Base-by-base conservation (phyloP, 2,797 vertebrate species). In the Pangasius macronema region DNA sequence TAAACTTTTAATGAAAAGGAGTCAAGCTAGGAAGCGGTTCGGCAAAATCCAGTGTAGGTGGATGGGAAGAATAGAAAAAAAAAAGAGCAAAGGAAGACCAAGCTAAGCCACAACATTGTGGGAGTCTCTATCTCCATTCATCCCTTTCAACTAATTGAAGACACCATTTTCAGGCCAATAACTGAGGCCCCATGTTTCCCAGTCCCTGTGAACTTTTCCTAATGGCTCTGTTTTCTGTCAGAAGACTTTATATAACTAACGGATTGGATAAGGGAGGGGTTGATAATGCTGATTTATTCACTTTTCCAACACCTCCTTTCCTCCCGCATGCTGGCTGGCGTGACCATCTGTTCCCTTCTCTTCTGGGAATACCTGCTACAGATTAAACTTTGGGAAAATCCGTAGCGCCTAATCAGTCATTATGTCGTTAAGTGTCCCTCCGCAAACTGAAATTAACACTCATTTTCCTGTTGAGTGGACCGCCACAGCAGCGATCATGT, bases 391-490 rank as follows among this genome's bases (percentile, higher is more conserved):
- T 91, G 89, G 91, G 86, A 91, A 93, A 92, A 92, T 89, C 91
- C 93, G 92, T 93, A 91, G 93, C 84, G 91, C 92, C 92, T 94
- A 95, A 95, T 95, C 95, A 94, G 93, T 95, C 94, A 95, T 95
- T 95, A 95, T 92, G 90, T 91, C 91, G 84, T 93, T 95, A 94
- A 95, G 93, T 93, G 94, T 95, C 94, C 94, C 92, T 93, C 91
- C 87, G 92, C 93, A 91, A 89, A 91, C 90, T 91, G 87, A 93
- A 94, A 95, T 93, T 93, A 94, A 94, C 93, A 92, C 92, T 95
- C 91, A 93, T 96, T 96, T 96, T 96, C 94, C 92, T 93, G 94
- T 94, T 95, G 95, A 95, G 90, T 95, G 94, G 94, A 94, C 92
- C 91, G 88, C 93, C 92, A 93, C 89, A 87, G 82, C 88, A 90